Percentiles rank a stretch among this genome's conserved stretches.
phyloP scores from a whole-genome alignment of 2,113 vertebrate genomes.

The Atherinomorus stipes region DNA sequence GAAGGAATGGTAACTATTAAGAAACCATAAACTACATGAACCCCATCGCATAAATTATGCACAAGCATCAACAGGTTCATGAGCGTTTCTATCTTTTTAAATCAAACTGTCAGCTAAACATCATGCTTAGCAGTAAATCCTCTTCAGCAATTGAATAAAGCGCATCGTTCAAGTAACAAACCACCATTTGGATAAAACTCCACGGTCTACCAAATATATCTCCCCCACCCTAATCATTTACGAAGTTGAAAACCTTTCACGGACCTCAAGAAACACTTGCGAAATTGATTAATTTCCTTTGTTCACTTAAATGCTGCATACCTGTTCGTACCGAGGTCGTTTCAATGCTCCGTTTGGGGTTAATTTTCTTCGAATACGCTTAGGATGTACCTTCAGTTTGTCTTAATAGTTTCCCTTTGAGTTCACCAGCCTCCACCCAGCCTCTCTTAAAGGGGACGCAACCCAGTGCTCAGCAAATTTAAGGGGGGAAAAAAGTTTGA shows the following conservation, averaged over 20 bases:
- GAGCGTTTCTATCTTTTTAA: neutral
- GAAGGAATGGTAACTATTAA: neutral
- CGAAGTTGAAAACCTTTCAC: constrained; percentile 25
- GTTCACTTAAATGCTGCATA: neutral
- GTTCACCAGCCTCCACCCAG: constrained; percentile 76
- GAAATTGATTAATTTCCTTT: neutral
- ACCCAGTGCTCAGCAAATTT: neutral
- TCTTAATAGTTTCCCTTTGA: constrained; percentile 65
- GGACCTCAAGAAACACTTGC: neutral
- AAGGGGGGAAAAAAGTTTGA: neutral
- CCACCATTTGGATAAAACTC: neutral
- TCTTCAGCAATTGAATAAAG: neutral
- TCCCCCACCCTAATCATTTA: constrained; percentile 13
- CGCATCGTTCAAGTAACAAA: neutral
- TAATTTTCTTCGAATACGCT: constrained; percentile 22
- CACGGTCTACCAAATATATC: constrained; percentile 24
- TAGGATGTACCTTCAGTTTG: constrained; percentile 62
- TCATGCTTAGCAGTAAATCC: neutral
- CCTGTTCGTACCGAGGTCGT: constrained; percentile 14
- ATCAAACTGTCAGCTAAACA: neutral
- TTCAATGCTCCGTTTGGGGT: neutral
- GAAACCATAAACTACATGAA: neutral
- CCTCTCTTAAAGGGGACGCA: constrained; percentile 79
- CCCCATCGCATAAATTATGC: neutral
- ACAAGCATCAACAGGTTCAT: constrained; percentile 8